A percentile compares a stretch with the other conserved stretches of the same genome.
Conservation (phyloP, 1,140 invertebrate species). For the Mactra quadrangularis region DNA sequence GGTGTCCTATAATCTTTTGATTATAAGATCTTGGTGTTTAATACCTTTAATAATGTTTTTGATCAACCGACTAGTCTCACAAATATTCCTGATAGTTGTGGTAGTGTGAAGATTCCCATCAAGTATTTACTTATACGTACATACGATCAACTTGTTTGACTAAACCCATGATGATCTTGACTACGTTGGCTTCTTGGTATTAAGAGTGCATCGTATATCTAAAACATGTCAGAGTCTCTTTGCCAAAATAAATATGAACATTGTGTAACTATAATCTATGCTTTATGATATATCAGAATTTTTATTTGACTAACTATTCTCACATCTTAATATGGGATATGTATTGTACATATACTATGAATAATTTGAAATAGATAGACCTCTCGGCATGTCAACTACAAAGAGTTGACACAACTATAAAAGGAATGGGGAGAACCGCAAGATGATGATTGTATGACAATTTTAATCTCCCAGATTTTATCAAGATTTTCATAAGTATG, state of each 20-base stretch:
- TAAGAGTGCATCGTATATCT: conserved; percentile 30
- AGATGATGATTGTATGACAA: conserved; percentile 12
- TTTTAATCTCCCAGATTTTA: background rate
- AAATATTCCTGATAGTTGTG: too few species aligned
- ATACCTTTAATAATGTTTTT: too few species aligned
- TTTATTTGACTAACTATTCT: conserved; percentile 51
- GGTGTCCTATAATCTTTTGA: too few species aligned
- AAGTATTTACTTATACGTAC: too few species aligned
- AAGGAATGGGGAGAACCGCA: background rate
- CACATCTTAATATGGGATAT: background rate
- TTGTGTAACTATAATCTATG: conserved; percentile 28
- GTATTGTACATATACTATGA: conserved; percentile 20
- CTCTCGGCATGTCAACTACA: background rate
- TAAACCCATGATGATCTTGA: background rate
- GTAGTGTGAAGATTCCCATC: too few species aligned
- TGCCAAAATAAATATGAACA: conserved; percentile 36
- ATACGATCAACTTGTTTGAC: background rate
- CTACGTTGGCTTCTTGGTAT: conserved; percentile 25
- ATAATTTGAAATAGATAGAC: conserved; percentile 35
- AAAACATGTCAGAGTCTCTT: conserved; percentile 19
- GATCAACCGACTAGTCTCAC: too few species aligned
- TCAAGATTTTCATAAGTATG: too few species aligned
- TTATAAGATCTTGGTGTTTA: too few species aligned
- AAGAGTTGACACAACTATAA: conserved; percentile 14
- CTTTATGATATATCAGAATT: conserved; percentile 58